A percentile compares a stretch with the other conserved stretches of the same genome.
Conservation (phyloP, 1,140 invertebrate genomes). For the Copidosoma floridanum region DNA sequence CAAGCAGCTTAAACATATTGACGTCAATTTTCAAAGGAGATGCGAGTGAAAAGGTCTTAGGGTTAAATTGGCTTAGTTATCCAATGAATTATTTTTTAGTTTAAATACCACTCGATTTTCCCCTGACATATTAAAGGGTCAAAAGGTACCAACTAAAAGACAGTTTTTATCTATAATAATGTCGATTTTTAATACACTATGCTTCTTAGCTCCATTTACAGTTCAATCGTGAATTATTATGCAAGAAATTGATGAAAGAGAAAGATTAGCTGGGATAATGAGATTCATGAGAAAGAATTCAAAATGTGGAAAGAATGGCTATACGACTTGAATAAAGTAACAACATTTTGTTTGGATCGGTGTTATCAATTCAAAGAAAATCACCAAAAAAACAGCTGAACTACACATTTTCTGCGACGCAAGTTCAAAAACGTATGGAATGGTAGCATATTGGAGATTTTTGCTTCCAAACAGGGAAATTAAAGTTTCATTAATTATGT, state of each 20-base stretch:
- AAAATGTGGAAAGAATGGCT: conserved; percentile 2
- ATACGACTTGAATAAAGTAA: neutral
- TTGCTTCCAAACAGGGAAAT: no score
- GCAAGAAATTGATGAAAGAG: conserved; percentile 40
- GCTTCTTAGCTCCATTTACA: no score
- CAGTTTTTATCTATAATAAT: no score
- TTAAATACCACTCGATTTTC: neutral
- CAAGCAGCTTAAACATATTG: neutral
- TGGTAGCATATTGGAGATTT: no score
- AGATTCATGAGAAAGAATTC: neutral
- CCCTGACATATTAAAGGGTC: neutral
- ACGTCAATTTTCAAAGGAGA: neutral
- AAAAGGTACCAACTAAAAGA: no score
- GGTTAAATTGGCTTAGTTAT: neutral
- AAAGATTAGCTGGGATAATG: conserved; percentile 13
- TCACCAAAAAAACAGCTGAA: neutral
- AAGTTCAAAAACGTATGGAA: no score
- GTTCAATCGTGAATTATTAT: conserved; percentile 47
- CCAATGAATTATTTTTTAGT: neutral
- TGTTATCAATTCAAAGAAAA: neutral
- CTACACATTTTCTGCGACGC: conserved; percentile 42
- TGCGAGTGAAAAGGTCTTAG: neutral
- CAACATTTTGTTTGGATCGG: neutral
- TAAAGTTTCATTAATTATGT: no score
- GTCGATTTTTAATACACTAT: no score